phyloP scores from a whole-genome alignment of 1,140 invertebrate genomes.

The Sinonovacula constricta region DNA sequence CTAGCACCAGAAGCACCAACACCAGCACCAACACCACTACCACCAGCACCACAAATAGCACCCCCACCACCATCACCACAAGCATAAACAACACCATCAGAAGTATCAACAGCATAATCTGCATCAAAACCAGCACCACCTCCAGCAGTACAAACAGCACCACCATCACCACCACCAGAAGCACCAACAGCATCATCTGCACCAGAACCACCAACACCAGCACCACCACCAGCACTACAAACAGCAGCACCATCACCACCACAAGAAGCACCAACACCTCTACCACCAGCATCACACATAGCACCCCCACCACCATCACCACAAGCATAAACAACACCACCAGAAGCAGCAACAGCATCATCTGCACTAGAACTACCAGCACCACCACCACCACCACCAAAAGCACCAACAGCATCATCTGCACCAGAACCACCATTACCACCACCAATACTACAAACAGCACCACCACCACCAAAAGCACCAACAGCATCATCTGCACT shows the following conservation, averaged over 20 bases:
- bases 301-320: background rate
- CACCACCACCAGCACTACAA: constrained; percentile 2
- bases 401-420: constrained; percentile 6
- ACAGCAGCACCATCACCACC: constrained; percentile 6
- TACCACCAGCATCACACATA: background rate
- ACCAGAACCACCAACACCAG: constrained; percentile 1
- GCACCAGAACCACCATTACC: constrained; percentile 1
- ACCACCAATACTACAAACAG: background rate
- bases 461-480: background rate
- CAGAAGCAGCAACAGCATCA: background rate
- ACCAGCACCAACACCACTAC: constrained; percentile 2
- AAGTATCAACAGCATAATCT: background rate
- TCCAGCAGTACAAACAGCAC: background rate
- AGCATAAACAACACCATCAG: constrained; percentile 2
- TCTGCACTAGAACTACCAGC: background rate
- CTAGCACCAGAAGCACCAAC: background rate
- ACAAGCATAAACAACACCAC: background rate
- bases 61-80: constrained; percentile 2
- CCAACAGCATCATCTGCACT: background rate
- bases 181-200: background rate
- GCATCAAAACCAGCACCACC: background rate
- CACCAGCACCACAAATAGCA: constrained; percentile 1
- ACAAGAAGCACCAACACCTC: background rate
- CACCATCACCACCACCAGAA: background rate
- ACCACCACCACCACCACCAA: constrained; percentile 6